Evolutionary conservation across 2,888 invertebrate genomes (phyloP), one percentile per base, ranked within the genome.

Genomic region (Trachelus stipa): DNA sequence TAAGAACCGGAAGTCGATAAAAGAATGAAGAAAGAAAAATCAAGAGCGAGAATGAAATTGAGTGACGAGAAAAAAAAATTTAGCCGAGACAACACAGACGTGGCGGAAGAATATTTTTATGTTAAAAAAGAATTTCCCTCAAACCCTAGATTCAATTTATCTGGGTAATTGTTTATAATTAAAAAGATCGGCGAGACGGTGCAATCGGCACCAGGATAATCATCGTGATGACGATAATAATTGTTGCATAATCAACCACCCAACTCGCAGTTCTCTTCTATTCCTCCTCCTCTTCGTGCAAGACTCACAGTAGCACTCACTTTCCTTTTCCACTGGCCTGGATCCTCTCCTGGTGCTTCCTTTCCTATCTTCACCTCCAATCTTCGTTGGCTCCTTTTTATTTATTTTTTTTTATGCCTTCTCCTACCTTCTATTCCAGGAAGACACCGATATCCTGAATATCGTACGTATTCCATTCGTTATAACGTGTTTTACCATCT

Each of bases 281-380:
- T 87, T 82, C 9, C 71, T 23, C 73, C 79, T 81, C 69, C 73
- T 34, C 56, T 68, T 77, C 34, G 69, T 73, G 12, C 31, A 37
- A 69, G 12, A 76, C 73, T 68, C n/a, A 40, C 75, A 73, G 31
- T 76, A 12, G 73, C 87, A 81, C 79, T 86, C 87, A 90, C 90
- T 90, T 90, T 90, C 90, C 88, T 89, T 90, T 89, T 89, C 85
- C 88, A 89, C 82, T 90, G 90, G 88, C 90, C 90, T 89, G 89
- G 87, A 89, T 90, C 88, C 87, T 89, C 87, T 89, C 88, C 85
- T 87, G 56, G 9, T 83, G 87, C 87, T 88, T 87, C 87, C 85
- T 88, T 88, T 88, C 85, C 81, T 83, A 77, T 83, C 81, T 77
- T 82, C 68, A 69, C 80, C 78, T 73, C 84, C 81, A 83, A 82